These are phyloP conservation scores for Microctenopoma lineatum DNA, from an alignment of 2,797 vertebrate species.

Conservation along the genomic window DNA sequence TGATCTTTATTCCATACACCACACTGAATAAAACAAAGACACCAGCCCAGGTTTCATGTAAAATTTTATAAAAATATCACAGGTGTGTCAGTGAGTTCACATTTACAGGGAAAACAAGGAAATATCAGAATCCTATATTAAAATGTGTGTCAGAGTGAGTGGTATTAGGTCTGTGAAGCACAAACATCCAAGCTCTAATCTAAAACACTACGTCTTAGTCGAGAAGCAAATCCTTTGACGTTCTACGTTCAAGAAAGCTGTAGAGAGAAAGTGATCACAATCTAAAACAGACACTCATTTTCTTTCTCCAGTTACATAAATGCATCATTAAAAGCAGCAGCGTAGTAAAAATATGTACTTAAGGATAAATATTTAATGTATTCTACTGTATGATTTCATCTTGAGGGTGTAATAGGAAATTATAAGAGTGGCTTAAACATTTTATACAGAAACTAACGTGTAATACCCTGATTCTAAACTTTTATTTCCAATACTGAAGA, in stretches of 20 bases:
- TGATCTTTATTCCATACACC: not conserved
- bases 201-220: constrained; percentile 55
- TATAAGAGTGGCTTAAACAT: constrained; percentile 31
- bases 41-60: constrained; percentile 61
- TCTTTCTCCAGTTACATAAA: constrained; percentile 41
- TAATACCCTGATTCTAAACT: constrained; percentile 63
- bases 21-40: constrained; percentile 35
- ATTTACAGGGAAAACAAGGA: constrained; percentile 69
- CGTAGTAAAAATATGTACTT: constrained; percentile 57
- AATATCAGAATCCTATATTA: constrained; percentile 48
- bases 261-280: constrained; percentile 28
- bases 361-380: constrained; percentile 47
- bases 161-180: constrained; percentile 31
- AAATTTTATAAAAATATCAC: constrained; percentile 81
- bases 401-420: constrained; percentile 30
- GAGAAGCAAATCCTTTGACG: constrained; percentile 40
- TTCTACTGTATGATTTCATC: constrained; percentile 11
- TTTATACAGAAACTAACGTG: constrained; percentile 44
- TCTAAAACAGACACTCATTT: constrained; percentile 34
- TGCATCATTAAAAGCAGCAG: constrained; percentile 56
- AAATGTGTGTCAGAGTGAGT: constrained; percentile 33
- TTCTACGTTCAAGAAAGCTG: constrained; percentile 36
- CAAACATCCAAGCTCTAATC: constrained; percentile 53
- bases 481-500: constrained; percentile 31
- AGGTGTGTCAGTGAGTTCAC: constrained; percentile 71